These are phyloP conservation scores for Aplocera efformata DNA, from an alignment of 2,888 invertebrate species.

Conservation along the genomic window DNA sequence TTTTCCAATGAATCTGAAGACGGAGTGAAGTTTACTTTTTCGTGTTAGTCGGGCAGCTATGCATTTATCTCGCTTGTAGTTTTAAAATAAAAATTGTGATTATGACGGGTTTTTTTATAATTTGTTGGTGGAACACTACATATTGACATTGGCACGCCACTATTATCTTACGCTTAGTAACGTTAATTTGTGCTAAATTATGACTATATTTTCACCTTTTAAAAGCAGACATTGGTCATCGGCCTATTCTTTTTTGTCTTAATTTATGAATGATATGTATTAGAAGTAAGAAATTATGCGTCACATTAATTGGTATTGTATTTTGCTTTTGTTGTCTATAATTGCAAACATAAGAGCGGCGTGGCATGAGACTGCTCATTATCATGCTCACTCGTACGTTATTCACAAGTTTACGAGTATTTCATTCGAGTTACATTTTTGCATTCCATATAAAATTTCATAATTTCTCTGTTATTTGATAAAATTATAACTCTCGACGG, in stretches of 20 bases:
- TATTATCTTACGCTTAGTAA: conserved; percentile 1
- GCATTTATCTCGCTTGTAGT: no score
- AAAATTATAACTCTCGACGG: conserved; percentile 2
- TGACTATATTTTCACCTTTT: conserved; percentile 5
- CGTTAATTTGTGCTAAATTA: conserved; percentile 6
- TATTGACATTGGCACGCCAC: no score
- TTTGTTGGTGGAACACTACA: no score
- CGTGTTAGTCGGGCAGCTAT: no score
- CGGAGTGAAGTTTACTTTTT: no score
- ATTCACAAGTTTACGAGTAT: conserved; percentile 15
- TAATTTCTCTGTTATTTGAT: conserved; percentile 12
- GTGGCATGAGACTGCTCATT: conserved; percentile 30
- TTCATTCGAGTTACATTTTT: conserved; percentile 18
- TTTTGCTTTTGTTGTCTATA: conserved; percentile 25
- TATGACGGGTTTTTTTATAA: no score
- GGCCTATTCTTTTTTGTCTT: conserved; percentile 17
- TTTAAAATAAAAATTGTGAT: no score
- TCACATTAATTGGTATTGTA: conserved; percentile 8
- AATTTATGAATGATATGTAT: conserved; percentile 6
- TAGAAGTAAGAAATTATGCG: conserved; percentile 10
- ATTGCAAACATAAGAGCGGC: conserved; percentile 24
- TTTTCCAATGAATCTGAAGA: no score
- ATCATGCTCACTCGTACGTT: conserved; percentile 15
- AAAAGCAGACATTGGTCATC: conserved; percentile 11
- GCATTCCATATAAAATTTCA: conserved; percentile 28